phyloP scores from a whole-genome alignment of 2,888 invertebrate species.

The Criorhina ranunculi region DNA sequence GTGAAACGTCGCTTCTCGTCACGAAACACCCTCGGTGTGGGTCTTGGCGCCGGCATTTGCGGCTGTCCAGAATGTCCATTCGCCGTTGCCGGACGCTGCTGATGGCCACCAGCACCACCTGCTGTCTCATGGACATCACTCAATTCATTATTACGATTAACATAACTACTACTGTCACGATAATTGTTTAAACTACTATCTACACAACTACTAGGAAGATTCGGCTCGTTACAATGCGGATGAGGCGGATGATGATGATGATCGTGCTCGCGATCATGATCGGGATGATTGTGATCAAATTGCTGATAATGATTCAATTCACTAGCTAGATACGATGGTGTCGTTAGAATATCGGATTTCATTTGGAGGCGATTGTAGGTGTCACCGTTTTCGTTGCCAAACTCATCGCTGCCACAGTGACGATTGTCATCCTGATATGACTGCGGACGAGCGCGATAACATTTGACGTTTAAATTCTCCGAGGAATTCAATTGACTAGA shows the following conservation, averaged over 20 bases:
- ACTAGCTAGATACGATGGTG: conserved; percentile 69
- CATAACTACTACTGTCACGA: conserved; percentile 74
- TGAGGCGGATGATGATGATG: conserved; percentile 50
- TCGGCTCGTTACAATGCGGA: conserved; percentile 69
- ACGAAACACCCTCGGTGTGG: conserved; percentile 74
- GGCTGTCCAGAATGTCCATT: conserved; percentile 76
- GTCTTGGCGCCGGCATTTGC: conserved; percentile 62
- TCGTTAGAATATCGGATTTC: conserved; percentile 72
- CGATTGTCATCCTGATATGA: conserved; percentile 72
- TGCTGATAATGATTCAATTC: conserved; percentile 74
- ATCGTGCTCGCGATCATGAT: conserved; percentile 34
- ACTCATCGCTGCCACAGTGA: conserved; percentile 54
- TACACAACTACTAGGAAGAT: conserved; percentile 74
- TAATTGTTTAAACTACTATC: conserved; percentile 76
- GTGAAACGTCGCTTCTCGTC: conserved; percentile 78
- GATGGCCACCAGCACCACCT: conserved; percentile 61
- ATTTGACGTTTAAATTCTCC: conserved; percentile 43
- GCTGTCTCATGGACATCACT: conserved; percentile 52
- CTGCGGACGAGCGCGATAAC: conserved; percentile 67
- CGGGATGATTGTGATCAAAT: conserved; percentile 65
- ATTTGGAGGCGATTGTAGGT: conserved; percentile 64
- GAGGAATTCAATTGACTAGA: conserved; percentile 66
- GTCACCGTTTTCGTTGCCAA: conserved; percentile 51
- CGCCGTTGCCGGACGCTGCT: conserved; percentile 58
- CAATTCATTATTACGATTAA: conserved; percentile 70